These are phyloP conservation scores for Troides helena DNA, from an alignment of 2,888 invertebrate species.

Conservation along the genomic window DNA sequence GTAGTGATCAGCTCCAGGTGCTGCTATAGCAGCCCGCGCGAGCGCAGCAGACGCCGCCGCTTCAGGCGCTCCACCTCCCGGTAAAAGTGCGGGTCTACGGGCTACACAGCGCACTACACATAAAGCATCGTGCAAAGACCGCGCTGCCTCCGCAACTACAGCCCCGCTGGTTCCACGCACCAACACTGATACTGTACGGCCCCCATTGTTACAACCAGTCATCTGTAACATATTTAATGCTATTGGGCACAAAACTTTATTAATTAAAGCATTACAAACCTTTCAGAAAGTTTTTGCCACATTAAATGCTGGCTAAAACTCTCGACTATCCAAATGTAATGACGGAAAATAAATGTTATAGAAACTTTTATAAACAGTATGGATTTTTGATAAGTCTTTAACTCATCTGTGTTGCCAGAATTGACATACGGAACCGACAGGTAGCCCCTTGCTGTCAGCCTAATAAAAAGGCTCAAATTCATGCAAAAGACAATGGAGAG, in stretches of 20 bases:
- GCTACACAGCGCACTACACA: conserved; percentile 97
- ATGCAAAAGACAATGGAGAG: too few relatives aligned
- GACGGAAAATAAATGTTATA: too few relatives aligned
- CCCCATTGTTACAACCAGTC: conserved; percentile 92
- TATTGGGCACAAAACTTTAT: background rate
- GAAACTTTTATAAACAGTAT: too few relatives aligned
- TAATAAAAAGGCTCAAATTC: too few relatives aligned
- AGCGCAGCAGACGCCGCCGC: conserved; percentile 94
- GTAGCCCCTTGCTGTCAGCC: too few relatives aligned
- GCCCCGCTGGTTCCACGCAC: conserved; percentile 93
- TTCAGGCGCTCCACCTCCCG: conserved; percentile 99
- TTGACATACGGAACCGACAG: too few relatives aligned
- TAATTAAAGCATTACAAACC: background rate
- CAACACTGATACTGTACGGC: conserved; percentile 94
- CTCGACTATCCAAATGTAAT: too few relatives aligned
- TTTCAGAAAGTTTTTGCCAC: background rate
- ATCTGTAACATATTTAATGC: conserved; percentile 70
- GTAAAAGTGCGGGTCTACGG: conserved; percentile 93
- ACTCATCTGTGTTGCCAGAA: too few relatives aligned
- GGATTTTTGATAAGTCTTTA: too few relatives aligned
- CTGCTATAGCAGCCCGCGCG: conserved; percentile 88
- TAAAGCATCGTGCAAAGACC: conserved; percentile 94
- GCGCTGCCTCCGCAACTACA: conserved; percentile 93
- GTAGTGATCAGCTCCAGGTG: conserved; percentile 96
- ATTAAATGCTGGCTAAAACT: background rate